Percentiles rank a stretch among this genome's conserved stretches.
Evolutionary conservation across 2,113 vertebrate species (phyloP).

Genomic region (Trichomycterus rosablanca): DNA sequence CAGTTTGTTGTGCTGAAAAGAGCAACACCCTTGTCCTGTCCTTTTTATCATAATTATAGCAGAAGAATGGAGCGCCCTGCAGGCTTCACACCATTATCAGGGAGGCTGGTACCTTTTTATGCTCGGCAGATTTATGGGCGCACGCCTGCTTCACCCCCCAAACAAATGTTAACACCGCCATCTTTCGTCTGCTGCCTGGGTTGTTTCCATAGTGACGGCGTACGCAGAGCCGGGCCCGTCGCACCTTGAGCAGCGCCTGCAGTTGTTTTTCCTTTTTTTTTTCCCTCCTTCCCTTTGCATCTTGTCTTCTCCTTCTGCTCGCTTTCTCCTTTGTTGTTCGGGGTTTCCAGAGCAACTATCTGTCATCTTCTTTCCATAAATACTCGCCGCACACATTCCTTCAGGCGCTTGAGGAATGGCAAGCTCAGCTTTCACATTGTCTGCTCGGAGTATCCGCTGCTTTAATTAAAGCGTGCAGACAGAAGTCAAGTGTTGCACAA

Average conservation of each 20-base stretch:
- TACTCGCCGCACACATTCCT: slow-evolving; percentile 44
- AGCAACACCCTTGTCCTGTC: slow-evolving; percentile 57
- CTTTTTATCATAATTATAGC: slow-evolving; percentile 72
- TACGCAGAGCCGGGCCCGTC: slow-evolving; percentile 77
- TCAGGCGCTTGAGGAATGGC: slow-evolving; percentile 29
- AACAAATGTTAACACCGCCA: slow-evolving; percentile 72
- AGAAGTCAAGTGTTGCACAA: slow-evolving; percentile 5
- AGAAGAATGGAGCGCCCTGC: slow-evolving; percentile 68
- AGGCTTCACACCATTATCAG: slow-evolving; percentile 62
- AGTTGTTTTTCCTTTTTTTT: slow-evolving; percentile 54
- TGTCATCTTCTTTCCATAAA: slow-evolving; percentile 53
- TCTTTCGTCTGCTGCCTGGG: slow-evolving; percentile 68
- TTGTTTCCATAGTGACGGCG: slow-evolving; percentile 79
- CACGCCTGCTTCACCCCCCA: slow-evolving; percentile 64
- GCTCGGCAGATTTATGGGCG: slow-evolving; percentile 81
- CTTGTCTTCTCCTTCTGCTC: neutral
- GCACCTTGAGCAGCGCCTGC: slow-evolving; percentile 73
- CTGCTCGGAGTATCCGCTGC: slow-evolving; percentile 15
- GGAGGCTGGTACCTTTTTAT: slow-evolving; percentile 71
- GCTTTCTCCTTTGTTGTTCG: slow-evolving; percentile 63
- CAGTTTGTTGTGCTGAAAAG: slow-evolving; percentile 18
- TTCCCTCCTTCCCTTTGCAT: neutral
- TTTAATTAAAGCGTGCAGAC: slow-evolving; percentile 18
- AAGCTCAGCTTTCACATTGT: slow-evolving; percentile 39
- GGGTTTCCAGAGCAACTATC: slow-evolving; percentile 79